phyloP scores from a whole-genome alignment of 2,113 vertebrate genomes.

The Dasypus novemcinctus region DNA sequence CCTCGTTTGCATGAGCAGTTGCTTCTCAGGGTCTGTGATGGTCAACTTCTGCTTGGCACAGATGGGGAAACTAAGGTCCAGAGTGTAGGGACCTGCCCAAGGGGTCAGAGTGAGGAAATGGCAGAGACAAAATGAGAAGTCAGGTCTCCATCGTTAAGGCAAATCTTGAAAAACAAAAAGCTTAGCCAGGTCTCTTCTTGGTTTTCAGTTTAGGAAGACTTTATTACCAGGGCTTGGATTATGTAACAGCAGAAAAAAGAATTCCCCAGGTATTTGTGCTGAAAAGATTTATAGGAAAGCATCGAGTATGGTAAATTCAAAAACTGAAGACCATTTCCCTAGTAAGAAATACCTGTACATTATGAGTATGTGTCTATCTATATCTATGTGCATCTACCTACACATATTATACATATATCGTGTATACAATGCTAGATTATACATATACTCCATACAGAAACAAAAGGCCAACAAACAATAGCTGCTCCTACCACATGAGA shows the following conservation, averaged over 20 bases:
- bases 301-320: neutral
- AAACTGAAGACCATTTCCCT: neutral
- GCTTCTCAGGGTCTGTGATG: neutral
- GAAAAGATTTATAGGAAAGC: slow-evolving; percentile 8
- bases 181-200: neutral
- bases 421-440: neutral
- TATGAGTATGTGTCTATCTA: neutral
- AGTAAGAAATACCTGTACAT: too few species aligned
- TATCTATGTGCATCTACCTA: neutral
- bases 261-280: neutral
- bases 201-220: neutral
- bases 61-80: neutral
- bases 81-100: neutral
- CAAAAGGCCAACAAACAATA: neutral
- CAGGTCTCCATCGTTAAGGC: neutral
- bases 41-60: neutral
- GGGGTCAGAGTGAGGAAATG: neutral
- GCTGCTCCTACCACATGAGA: neutral
- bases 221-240: slow-evolving; percentile 6
- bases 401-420: neutral
- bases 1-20: neutral
- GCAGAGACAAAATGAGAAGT: neutral
- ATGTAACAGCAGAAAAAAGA: neutral
- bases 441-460: neutral
- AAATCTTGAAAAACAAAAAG: neutral